Conservation (phyloP, 2,888 invertebrate species). For the Dasysyrphus tricinctus region DNA sequence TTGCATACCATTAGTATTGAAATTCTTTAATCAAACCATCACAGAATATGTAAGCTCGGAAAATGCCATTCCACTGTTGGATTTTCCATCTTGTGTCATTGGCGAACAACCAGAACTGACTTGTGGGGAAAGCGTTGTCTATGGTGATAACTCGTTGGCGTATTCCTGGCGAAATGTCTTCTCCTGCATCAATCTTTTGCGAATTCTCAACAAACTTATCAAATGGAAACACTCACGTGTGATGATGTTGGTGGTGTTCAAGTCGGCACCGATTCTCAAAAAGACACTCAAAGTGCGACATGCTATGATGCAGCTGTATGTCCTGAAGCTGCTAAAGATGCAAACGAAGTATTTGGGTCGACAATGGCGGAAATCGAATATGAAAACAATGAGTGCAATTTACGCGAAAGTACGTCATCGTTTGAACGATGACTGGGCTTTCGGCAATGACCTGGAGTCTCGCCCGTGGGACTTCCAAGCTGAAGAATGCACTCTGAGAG, state of each 20-base stretch:
- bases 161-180: conserved; percentile 99
- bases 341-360: conserved; percentile 99
- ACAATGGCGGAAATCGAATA: conserved; percentile 99
- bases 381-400: conserved; percentile 99
- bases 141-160: conserved; percentile 87
- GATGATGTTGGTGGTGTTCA: conserved; percentile 99
- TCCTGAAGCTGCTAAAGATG: conserved; percentile 98
- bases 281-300: conserved; percentile 97
- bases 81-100: conserved; percentile 98
- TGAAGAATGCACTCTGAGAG: conserved; percentile 97
- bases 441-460: conserved; percentile 98
- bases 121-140: conserved; percentile 92
- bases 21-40: conserved; percentile 99
- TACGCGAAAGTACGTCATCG: conserved; percentile 98
- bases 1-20: conserved; percentile 98
- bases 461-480: conserved; percentile 99
- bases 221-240: conserved; percentile 99
- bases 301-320: conserved; percentile 98
- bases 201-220: conserved; percentile 98
- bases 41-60: conserved; percentile 97
- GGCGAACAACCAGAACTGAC: conserved; percentile 97
- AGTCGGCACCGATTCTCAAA: conserved; percentile 99
- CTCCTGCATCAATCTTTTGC: conserved; percentile 97
- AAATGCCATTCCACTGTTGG: conserved; percentile 95
- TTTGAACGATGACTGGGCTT: conserved; percentile 99